These are phyloP conservation scores for Alligator sinensis DNA, from an alignment of 2,113 vertebrate genomes.

Conservation along the genomic window DNA sequence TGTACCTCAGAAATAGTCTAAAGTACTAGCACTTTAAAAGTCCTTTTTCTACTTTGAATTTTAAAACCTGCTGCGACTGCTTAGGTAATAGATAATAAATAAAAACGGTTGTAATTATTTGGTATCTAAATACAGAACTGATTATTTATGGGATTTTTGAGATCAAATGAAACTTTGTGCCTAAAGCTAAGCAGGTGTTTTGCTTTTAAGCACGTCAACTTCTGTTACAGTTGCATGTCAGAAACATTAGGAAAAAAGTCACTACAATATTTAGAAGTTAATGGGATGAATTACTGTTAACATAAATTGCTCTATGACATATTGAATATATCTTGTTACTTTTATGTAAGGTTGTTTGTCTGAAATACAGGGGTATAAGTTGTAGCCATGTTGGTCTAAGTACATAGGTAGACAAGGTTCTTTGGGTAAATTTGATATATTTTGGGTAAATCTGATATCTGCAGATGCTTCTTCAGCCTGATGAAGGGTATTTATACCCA, in stretches of 20 bases:
- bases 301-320: neutral
- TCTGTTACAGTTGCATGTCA: neutral
- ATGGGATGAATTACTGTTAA: neutral
- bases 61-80: neutral
- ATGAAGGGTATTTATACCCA: too few relatives aligned
- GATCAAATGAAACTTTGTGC: neutral
- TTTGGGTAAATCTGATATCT: too few relatives aligned
- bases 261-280: neutral
- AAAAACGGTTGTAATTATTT: neutral
- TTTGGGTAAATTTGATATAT: too few relatives aligned
- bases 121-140: neutral
- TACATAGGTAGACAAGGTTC: too few relatives aligned
- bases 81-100: neutral
- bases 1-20: neutral
- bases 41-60: neutral
- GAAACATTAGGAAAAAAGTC: neutral
- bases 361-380: neutral
- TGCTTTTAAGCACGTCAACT: neutral
- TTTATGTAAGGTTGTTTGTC: too few relatives aligned
- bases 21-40: neutral
- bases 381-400: too few relatives aligned
- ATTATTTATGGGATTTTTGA: neutral
- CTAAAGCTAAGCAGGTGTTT: neutral
- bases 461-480: too few relatives aligned
- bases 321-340: neutral